Conservation (phyloP, 2,113 vertebrate species). For the Ceuthmochares aereus region DNA sequence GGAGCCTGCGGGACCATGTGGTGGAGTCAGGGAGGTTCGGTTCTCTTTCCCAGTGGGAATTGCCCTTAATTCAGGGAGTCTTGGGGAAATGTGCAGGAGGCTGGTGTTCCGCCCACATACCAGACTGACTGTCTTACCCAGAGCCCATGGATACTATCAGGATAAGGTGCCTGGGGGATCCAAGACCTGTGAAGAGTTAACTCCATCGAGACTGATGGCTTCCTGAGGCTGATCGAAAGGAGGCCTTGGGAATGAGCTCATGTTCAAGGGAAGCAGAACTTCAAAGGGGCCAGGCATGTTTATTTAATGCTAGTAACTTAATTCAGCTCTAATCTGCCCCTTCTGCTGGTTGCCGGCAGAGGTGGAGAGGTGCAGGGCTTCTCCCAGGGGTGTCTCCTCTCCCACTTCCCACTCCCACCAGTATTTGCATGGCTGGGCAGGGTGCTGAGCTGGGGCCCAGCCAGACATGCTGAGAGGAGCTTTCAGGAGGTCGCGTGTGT, state of each 20-base stretch:
- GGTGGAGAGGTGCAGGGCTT: neutral
- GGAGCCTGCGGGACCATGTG: neutral
- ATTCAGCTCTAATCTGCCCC: slow-evolving; percentile 15
- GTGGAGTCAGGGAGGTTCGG: neutral
- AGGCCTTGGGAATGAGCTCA: neutral
- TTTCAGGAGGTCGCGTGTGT: neutral
- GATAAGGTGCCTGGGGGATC: neutral
- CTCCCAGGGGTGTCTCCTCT: neutral
- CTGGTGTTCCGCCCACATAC: neutral
- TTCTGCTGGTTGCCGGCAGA: slow-evolving; percentile 10
- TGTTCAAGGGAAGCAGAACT: slow-evolving; percentile 28
- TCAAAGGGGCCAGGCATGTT: slow-evolving; percentile 44
- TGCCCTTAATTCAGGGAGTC: neutral
- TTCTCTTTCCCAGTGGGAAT: neutral
- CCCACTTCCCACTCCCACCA: neutral
- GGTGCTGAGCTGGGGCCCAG: neutral
- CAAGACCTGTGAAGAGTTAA: slow-evolving; percentile 27
- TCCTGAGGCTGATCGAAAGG: neutral
- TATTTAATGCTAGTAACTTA: slow-evolving; percentile 12
- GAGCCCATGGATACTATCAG: rapidly evolving
- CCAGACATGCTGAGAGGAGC: neutral
- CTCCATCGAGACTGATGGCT: neutral
- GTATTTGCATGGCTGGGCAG: neutral
- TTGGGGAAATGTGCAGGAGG: rapidly evolving
- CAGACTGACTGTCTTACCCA: rapidly evolving